Evolutionary conservation across 2,888 invertebrate genomes (phyloP).

Genomic region (Ormyrus labotus): DNA sequence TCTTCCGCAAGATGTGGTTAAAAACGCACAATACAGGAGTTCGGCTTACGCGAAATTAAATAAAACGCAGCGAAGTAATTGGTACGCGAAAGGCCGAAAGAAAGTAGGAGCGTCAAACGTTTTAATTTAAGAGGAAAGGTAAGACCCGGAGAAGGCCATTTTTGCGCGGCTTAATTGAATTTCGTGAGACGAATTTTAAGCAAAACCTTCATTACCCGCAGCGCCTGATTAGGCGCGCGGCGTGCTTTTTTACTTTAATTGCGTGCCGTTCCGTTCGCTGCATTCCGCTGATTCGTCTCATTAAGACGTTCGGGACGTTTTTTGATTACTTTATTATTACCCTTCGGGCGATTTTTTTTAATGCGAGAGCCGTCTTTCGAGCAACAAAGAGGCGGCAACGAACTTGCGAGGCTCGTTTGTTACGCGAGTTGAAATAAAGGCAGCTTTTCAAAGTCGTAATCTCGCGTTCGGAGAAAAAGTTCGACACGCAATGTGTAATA

Average conservation of each 20-base stretch:
- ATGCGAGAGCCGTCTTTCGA: not conserved
- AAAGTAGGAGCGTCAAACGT: not conserved
- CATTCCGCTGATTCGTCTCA: constrained; percentile 14
- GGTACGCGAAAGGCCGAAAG: not conserved
- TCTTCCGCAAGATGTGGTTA: not conserved
- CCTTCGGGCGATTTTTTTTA: constrained; percentile 21
- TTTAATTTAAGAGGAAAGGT: constrained; percentile 1
- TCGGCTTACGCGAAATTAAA: constrained; percentile 1
- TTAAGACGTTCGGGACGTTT: constrained; percentile 18
- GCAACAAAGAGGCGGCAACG: not conserved
- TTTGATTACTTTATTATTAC: constrained; percentile 39
- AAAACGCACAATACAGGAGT: not conserved
- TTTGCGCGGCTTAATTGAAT: constrained; percentile 43
- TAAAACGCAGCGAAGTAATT: constrained; percentile 7
- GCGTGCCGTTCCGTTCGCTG: not conserved
- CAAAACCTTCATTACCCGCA: constrained; percentile 17
- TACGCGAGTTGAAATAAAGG: not conserved
- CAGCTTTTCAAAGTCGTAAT: constrained; percentile 10
- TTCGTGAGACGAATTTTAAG: constrained; percentile 26
- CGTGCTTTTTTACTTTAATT: constrained; percentile 32
- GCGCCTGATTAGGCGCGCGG: constrained; percentile 19
- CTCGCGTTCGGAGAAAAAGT: constrained; percentile 29
- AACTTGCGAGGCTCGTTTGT: constrained; percentile 5
- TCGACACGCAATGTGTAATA: constrained; percentile 29
- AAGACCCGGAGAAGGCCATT: not conserved